Conservation (phyloP, 1,140 invertebrate genomes). For the Caenorhabditis elegans region WBcel235 BX284603.4:7210501-7211000, state of each 20-base stretch:
- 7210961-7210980: too few relatives aligned
- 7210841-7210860: constrained; percentile 13
- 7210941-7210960: too few relatives aligned
- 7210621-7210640: not conserved
- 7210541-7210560: not conserved
- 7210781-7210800: not conserved
- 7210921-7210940: too few relatives aligned
- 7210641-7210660: too few relatives aligned
- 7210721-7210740: too few relatives aligned
- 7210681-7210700: too few relatives aligned
- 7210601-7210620: not conserved
- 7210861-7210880: not conserved
- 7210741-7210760: too few relatives aligned
- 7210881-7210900: not conserved
- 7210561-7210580: not conserved
- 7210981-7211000: not conserved
- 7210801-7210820: not conserved
- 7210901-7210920: not conserved
- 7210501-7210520: not conserved
- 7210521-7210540: constrained; percentile 25
- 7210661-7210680: too few relatives aligned
- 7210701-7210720: too few relatives aligned
- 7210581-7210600: constrained; percentile 1
- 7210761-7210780: not conserved
- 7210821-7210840: not conserved